These are phyloP conservation scores for Melanotaenia boesemani DNA, from an alignment of 2,797 vertebrate species.

Conservation along the genomic window DNA sequence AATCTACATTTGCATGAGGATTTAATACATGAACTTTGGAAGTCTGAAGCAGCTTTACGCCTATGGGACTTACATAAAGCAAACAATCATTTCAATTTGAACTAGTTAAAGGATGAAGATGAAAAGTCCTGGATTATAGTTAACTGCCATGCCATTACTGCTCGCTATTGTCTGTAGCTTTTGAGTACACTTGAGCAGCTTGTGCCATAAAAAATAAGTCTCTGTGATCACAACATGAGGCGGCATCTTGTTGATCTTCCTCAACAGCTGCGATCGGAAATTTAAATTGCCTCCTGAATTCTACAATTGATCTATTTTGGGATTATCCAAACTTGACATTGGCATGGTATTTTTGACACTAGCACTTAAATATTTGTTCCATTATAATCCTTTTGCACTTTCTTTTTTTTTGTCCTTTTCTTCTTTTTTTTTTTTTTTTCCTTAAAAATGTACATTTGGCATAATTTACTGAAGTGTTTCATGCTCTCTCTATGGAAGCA, in stretches of 20 bases:
- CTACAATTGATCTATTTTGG: slow-evolving; percentile 77
- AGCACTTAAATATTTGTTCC: slow-evolving; percentile 48
- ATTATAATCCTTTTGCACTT: slow-evolving; percentile 5
- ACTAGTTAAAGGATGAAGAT: slow-evolving; percentile 66
- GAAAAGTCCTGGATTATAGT: slow-evolving; percentile 75
- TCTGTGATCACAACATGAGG: slow-evolving; percentile 73
- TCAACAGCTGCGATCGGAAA: slow-evolving; percentile 62
- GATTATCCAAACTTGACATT: slow-evolving; percentile 79
- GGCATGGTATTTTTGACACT: slow-evolving; percentile 59
- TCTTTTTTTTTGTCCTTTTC: not conserved
- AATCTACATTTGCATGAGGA: slow-evolving; percentile 60
- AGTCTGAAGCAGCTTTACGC: slow-evolving; percentile 75
- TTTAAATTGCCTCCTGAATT: slow-evolving; percentile 67
- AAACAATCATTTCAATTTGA: slow-evolving; percentile 77
- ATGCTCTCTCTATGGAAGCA: slow-evolving; percentile 38
- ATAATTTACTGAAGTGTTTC: slow-evolving; percentile 53
- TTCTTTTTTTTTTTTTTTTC: not conserved
- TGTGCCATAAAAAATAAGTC: slow-evolving; percentile 70
- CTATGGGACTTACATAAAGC: slow-evolving; percentile 40
- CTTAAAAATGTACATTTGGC: slow-evolving; percentile 32
- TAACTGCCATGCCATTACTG: slow-evolving; percentile 73
- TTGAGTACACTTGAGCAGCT: slow-evolving; percentile 77
- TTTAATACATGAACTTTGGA: slow-evolving; percentile 68
- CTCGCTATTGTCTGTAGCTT: slow-evolving; percentile 75
- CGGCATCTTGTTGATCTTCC: slow-evolving; percentile 52